Evolutionary conservation across 2,113 vertebrate species (phyloP).

Genomic region (Orycteropus afer): DNA sequence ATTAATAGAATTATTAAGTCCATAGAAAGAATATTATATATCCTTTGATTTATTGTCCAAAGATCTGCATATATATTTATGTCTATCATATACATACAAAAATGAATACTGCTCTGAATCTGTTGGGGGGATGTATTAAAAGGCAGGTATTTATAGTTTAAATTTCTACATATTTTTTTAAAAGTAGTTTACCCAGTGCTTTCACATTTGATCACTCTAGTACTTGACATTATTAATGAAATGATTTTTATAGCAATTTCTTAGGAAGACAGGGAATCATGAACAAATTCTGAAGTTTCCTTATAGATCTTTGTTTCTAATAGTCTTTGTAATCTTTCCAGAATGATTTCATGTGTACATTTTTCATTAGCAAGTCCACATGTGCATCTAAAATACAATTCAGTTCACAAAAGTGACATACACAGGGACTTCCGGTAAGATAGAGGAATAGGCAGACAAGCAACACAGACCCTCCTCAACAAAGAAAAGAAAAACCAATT

Average conservation of each 20-base stretch:
- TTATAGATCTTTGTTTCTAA: neutral
- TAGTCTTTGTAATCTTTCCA: neutral
- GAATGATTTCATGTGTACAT: neutral
- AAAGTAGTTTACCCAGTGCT: neutral
- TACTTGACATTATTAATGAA: neutral
- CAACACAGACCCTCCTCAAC: too few species aligned
- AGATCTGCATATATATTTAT: neutral
- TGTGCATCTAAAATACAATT: constrained; percentile 8
- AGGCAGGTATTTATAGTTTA: neutral
- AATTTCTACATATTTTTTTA: neutral
- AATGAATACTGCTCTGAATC: neutral
- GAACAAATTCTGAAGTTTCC: neutral
- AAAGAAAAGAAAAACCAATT: too few species aligned
- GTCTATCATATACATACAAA: neutral
- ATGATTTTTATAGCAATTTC: neutral
- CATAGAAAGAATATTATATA: neutral
- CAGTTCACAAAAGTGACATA: neutral
- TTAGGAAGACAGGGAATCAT: neutral
- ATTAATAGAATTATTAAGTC: neutral
- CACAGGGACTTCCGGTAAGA: too few species aligned
- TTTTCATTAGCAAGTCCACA: neutral
- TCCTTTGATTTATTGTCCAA: neutral
- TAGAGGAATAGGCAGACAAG: too few species aligned
- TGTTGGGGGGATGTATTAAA: neutral
- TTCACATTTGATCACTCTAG: constrained; percentile 6